Evolutionary conservation across 2,797 vertebrate genomes (phyloP).

Genomic region (Myotis vivesi): DNA sequence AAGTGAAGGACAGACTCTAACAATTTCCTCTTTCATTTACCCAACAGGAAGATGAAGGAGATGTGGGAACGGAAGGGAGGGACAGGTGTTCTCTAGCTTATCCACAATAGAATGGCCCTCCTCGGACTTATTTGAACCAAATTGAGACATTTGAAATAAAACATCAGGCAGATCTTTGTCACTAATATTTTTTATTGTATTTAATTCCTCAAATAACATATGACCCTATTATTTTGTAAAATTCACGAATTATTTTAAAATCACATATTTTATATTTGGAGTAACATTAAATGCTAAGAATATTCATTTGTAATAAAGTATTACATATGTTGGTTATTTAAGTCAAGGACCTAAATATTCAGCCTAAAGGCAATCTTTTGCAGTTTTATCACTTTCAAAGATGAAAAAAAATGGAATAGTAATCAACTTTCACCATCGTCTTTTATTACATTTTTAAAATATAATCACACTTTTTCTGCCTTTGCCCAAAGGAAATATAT

Average conservation of each 20-base stretch:
- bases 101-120: neutral
- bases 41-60: neutral
- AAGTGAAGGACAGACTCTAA: neutral
- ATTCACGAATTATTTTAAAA: slow-evolving; percentile 49
- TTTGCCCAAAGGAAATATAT: slow-evolving; percentile 50
- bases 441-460: slow-evolving; percentile 74
- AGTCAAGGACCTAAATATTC: slow-evolving; percentile 73
- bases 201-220: slow-evolving; percentile 23
- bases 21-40: neutral
- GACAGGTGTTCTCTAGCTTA: neutral
- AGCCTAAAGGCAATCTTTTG: slow-evolving; percentile 70
- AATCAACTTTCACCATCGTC: slow-evolving; percentile 71
- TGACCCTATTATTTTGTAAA: slow-evolving; percentile 9
- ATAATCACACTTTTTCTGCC: slow-evolving; percentile 35
- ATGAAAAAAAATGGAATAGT: slow-evolving; percentile 81
- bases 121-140: neutral
- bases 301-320: slow-evolving; percentile 36
- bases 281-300: slow-evolving; percentile 62
- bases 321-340: slow-evolving; percentile 55
- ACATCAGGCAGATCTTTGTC: neutral
- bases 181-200: neutral
- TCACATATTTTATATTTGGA: slow-evolving; percentile 9
- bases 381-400: slow-evolving; percentile 68
- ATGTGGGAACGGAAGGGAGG: neutral
- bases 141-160: neutral